Evolutionary conservation across 2,888 invertebrate genomes (phyloP), one percentile per base, ranked within the genome.

Genomic region (Coecobrya sp.): DNA sequence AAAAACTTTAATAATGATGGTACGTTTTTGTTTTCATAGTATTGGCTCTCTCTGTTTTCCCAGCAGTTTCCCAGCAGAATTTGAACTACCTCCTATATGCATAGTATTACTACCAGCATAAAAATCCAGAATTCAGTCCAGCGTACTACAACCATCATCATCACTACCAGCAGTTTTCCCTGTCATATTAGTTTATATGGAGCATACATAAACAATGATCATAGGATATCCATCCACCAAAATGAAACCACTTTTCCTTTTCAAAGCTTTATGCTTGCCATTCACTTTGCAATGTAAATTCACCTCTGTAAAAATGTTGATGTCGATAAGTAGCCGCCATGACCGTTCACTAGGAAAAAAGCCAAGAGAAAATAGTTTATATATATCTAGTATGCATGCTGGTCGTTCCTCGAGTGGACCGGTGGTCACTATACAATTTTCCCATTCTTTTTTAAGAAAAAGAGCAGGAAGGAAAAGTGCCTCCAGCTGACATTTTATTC

Each of bases 401-500:
- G 89, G 89, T 81, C 7, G 27, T 49, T 65, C 42, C 22, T 73
- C 42, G 45, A 49, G 68, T 89, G 81, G 81, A 89, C 89, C 82
- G 52, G 42, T 65, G 85, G 65, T 90, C 85, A 85, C 25, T 36
- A 82, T 30, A 82, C 42, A 52, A 76, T 55, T 36, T 81, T 73
- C 59, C 25, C 76, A 45, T 76, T 85, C 79, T 76, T 52, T 55
- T 27, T 82, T 68, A 45, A 30, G 79, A 79, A 70, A 65, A 59
- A 45, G 22, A 76, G 84, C 19, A 89, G 82, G 84, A 84, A 89
- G 81, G 68, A 89, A 84, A 90, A 90, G 90, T 90, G 90, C 90
- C 90, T 90, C 90, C 90, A 90, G 90, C 90, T 90, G 90, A 90
- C 90, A 90, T 90, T 90, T 90, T 90, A 90, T 85, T 90, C 90